Evolutionary conservation across 1,140 invertebrate genomes (phyloP), one percentile per base, ranked within the genome.

Genomic region (Papilio aristodemus): DNA sequence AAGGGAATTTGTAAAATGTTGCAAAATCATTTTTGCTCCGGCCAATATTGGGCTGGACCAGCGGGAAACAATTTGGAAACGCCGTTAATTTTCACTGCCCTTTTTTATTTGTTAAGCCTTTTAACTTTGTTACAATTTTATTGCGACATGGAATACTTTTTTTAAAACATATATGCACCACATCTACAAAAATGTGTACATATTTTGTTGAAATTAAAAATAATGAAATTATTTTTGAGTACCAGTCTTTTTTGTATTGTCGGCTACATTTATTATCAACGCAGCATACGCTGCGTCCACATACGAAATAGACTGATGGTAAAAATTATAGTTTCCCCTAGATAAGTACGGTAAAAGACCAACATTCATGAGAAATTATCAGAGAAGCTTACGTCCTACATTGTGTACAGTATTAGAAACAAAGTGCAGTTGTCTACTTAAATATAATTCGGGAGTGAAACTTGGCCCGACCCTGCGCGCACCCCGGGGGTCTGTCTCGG

Each of bases 401-500:
- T n/a, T n/a, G 27, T 32, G 27, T 32, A 32, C 27, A 32, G 27
- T 32, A 6, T 32, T 32, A 32, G 27, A 6, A 32, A 32, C 22
- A 54, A 54, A 17, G 19, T 22, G 22, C 46, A 13, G 46, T 46
- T 46, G 17, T 22, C 10, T 32, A 32, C 27, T 32, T 32, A 32
- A 32, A 32, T 32, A 32, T 32, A 32, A 32, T 32, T 32, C 6
- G 2, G 27, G 27, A 32, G 2, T 32, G 46, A 54, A 54, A 54
- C 46, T 54, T 13, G 17, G 43, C 43, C 14, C 14, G n/a, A 19
- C n/a, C 36, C 36, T 19, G 14, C 41, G 39, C 11, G 10, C 62
- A 41, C 46, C 46, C 46, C 46, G 17, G 63, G 41, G 63, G 43
- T 66, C 63, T 19, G 63, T 66, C 63, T 66, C 41, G n/a, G 63